These are phyloP conservation scores for Psittacula cyanocephala DNA, from an alignment of 2,113 vertebrate species.

Conservation along the genomic window DNA sequence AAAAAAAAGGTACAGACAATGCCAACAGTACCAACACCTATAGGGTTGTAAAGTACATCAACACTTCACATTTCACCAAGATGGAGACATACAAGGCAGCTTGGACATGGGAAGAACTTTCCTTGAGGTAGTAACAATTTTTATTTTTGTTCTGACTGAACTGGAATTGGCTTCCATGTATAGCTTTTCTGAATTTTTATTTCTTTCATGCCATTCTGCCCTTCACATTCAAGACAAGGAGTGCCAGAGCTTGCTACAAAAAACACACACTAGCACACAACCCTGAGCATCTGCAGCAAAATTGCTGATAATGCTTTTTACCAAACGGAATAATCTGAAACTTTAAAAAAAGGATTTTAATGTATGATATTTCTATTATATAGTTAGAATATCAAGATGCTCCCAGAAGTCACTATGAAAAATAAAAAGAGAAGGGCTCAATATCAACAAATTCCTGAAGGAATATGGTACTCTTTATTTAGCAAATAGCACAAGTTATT, in stretches of 20 bases:
- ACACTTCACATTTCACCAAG: background rate
- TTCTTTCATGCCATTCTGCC: background rate
- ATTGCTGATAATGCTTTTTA: background rate
- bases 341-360: background rate
- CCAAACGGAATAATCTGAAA: background rate
- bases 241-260: background rate
- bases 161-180: background rate
- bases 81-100: background rate
- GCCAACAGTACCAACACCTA: background rate
- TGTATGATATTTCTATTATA: background rate
- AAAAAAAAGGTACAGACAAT: background rate
- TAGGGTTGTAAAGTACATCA: background rate
- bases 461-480: background rate
- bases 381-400: background rate
- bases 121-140: background rate
- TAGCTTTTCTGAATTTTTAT: background rate
- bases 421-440: background rate
- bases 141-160: background rate
- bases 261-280: background rate
- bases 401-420: background rate
- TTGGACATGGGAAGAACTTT: background rate
- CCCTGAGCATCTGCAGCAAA: background rate
- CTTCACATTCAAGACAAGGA: background rate
- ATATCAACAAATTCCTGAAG: background rate
- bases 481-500: background rate